Evolutionary conservation across 1,140 invertebrate species (phyloP), one percentile per base, ranked within the genome.

Genomic region (Sinonovacula constricta): DNA sequence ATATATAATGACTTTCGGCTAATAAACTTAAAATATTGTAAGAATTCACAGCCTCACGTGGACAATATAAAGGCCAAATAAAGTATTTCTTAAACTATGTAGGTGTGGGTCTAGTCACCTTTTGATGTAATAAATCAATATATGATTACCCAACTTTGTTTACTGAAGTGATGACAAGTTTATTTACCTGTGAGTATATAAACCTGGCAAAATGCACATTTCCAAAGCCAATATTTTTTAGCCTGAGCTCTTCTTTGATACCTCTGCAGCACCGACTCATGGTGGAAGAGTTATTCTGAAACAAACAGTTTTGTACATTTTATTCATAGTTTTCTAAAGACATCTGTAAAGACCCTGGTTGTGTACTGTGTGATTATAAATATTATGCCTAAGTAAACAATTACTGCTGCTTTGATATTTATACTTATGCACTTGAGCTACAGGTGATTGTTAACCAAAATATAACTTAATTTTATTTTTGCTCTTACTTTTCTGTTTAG

Each of bases 191-290:
- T 28, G 45, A 79, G 24, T 59, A 54, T n/a, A 60, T 49, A 62
- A 82, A 82, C 56, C 81, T 75, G 14, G 70, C 76, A 22, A 76
- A 76, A 72, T 79, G 81, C 12, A 77, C 81, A 31, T 80, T 77
- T 28, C 62, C 59, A 65, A 63, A 82, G 18, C 77, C 77, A 54
- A 82, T 71, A n/a, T 76, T 62, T 59, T 79, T 82, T n/a, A 56
- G 14, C 65, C 53, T 36, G 57, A 82, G 75, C 54, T 82, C 81
- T 26, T 22, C 33, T n/a, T 51, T 33, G 0, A 68, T 59, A 78
- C 36, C 22, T 22, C 53, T 30, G 39, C 75, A 78, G 26, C 54
- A 78, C 65, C 51, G 75, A 60, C 66, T 69, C n/a, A n/a, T n/a
- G n/a, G n/a, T n/a, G n/a, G n/a, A n/a, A n/a, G n/a, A n/a, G n/a